These are phyloP conservation scores for Catharus minimus DNA, from an alignment of 2,113 vertebrate species.

Conservation along the genomic window DNA sequence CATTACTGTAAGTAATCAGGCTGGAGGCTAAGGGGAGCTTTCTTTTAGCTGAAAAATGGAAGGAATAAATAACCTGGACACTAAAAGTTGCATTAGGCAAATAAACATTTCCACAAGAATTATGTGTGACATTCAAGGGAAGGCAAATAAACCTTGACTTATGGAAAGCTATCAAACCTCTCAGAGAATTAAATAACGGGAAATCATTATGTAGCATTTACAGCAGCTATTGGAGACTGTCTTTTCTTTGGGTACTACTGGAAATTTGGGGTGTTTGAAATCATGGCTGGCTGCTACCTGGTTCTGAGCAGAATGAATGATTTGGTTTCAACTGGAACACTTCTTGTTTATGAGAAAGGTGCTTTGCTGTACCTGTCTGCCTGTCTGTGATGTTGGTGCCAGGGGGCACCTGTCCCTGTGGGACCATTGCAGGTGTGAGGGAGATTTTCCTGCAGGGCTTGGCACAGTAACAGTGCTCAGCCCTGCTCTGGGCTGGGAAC, in stretches of 20 bases:
- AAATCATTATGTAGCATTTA: constrained; percentile 59
- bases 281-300: rapidly evolving
- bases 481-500: not conserved
- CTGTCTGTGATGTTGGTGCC: not conserved
- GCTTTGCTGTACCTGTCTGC: rapidly evolving
- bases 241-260: not conserved
- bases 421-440: not conserved
- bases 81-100: constrained; percentile 83
- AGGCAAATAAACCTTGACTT: constrained; percentile 81
- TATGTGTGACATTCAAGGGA: constrained; percentile 74
- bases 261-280: not conserved
- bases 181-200: constrained; percentile 74
- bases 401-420: not conserved
- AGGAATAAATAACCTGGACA: constrained; percentile 77
- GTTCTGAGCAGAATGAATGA: not conserved
- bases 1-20: constrained; percentile 67
- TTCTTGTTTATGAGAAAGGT: not conserved
- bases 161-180: constrained; percentile 70
- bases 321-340: not conserved
- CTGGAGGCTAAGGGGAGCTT: constrained; percentile 67
- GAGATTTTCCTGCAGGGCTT: not conserved
- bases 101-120: constrained; percentile 82
- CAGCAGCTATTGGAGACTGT: constrained; percentile 43
- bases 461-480: not conserved
- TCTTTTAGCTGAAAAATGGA: constrained; percentile 73